phyloP scores from a whole-genome alignment of 2,113 vertebrate genomes.

The Myrmecobius fasciatus region DNA sequence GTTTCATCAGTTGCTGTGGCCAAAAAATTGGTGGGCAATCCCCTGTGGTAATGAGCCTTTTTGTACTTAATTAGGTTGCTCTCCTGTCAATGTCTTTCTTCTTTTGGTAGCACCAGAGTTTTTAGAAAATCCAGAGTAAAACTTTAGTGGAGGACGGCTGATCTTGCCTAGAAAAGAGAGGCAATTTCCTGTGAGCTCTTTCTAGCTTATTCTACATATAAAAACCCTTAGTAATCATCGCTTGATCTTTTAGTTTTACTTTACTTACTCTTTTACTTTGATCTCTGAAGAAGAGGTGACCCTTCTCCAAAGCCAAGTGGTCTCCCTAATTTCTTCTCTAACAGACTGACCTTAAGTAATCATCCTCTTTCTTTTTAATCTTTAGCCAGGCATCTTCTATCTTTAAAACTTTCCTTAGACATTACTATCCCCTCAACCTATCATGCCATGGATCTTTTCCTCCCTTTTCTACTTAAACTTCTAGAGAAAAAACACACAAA shows the following conservation, averaged over 20 bases:
- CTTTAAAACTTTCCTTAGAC: background rate
- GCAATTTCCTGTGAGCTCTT: background rate
- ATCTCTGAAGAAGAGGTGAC: background rate
- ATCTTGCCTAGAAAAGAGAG: background rate
- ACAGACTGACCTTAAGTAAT: background rate
- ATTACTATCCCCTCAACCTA: background rate
- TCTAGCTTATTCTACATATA: background rate
- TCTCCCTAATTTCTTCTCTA: background rate
- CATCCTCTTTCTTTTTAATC: background rate
- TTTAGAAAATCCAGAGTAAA: background rate
- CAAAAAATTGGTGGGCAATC: background rate
- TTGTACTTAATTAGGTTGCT: background rate
- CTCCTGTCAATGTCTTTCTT: background rate
- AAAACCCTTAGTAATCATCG: background rate
- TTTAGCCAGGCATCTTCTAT: background rate
- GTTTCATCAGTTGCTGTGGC: background rate
- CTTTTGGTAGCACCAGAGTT: background rate
- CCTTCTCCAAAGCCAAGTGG: background rate
- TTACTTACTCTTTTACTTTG: background rate
- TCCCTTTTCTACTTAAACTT: background rate
- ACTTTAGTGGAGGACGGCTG: background rate
- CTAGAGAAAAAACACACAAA: background rate
- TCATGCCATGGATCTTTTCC: background rate
- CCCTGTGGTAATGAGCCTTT: background rate
- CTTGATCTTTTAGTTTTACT: no score